Conservation (phyloP, 2,888 invertebrate genomes). For the Hypena proboscidalis region DNA sequence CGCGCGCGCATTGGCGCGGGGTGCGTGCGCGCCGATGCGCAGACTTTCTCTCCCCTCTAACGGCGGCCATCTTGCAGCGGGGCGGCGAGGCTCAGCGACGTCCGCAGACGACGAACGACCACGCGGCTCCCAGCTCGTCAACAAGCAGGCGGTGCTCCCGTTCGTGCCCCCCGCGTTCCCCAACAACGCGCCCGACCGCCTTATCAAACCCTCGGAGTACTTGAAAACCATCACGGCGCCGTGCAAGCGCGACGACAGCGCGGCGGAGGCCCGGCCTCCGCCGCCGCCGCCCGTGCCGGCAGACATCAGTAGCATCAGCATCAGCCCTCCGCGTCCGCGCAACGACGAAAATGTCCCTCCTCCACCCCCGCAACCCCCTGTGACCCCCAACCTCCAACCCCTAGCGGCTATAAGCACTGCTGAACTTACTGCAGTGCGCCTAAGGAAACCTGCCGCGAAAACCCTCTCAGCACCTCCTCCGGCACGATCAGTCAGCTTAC, state of each 20-base stretch:
- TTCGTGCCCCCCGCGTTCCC: slow-evolving; percentile 97
- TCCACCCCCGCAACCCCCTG: slow-evolving; percentile 65
- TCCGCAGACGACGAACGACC: slow-evolving; percentile 82
- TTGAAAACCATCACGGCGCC: slow-evolving; percentile 92
- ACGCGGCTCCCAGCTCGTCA: slow-evolving; percentile 89
- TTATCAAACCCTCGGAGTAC: slow-evolving; percentile 97
- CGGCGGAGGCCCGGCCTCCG: slow-evolving; percentile 86
- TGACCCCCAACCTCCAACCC: slow-evolving; percentile 85
- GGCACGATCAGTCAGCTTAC: slow-evolving; percentile 89
- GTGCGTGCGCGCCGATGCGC: slow-evolving; percentile 69
- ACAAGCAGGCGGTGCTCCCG: slow-evolving; percentile 94
- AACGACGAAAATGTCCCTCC: slow-evolving; percentile 63
- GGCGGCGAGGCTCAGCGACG: slow-evolving; percentile 74
- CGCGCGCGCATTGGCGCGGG: slow-evolving; percentile 44
- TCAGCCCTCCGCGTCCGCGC: slow-evolving; percentile 85
- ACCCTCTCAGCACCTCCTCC: slow-evolving; percentile 92
- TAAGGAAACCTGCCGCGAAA: slow-evolving; percentile 91
- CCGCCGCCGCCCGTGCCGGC: slow-evolving; percentile 83
- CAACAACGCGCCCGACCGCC: slow-evolving; percentile 91
- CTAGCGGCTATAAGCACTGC: slow-evolving; percentile 95
- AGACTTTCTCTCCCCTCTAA: slow-evolving; percentile 76
- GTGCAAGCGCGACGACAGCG: slow-evolving; percentile 82
- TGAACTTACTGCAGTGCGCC: slow-evolving; percentile 93
- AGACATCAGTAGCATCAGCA: no score
- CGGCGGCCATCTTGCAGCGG: slow-evolving; percentile 67